Base-by-base conservation (phyloP, 2,797 vertebrate genomes). In the Neosilurus hyrtlii region DNA sequence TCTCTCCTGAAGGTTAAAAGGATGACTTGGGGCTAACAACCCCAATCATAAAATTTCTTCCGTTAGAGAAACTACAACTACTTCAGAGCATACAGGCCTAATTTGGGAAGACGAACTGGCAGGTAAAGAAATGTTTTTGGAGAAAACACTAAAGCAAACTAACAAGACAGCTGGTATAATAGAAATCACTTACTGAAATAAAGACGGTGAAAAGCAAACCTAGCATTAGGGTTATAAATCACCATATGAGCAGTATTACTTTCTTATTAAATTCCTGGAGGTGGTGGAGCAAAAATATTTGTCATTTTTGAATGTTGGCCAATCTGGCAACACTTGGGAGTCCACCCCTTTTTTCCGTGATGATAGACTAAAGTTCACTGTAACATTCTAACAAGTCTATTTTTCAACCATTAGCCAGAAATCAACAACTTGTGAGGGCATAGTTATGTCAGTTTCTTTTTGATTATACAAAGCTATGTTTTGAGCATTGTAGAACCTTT, bases 291-390 rank as follows among this genome's bases (percentile, higher is more conserved):
- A 56, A 74, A 70, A 35, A 35, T 30, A 15, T 18, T 20, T 10
- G 35, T 26, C 9, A 35, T 3, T 74, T 11, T 56, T 30, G 1
- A 73, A 18, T 73, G 1, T 4, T 57, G 52, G 24, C 11, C 74
- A 63, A 77, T 77, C 59, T 77, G 75, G 75, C 75, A 77, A 77
- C 49, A 43, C 30, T 15, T 15, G 4, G 11, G 6, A 61, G 35
- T 37, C 37, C 75, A 63, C 22, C 82, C 56, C 43, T n/a, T 18
- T 4, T 37, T 73, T 62, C 6, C 7, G 54, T 61, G 65, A 66
- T 83, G 63, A 78, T 79, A 54, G 43, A 82, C 82, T 67, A n/a
- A 72, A 72, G 71, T 70, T 24, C 61, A 71, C 59, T 59, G 49
- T 49, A 30, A 63, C 35, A 24, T 67, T 79, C n/a, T n/a, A 15